These are phyloP conservation scores for Recurvirostra avosetta DNA, from an alignment of 2,113 vertebrate species.

Conservation along the genomic window DNA sequence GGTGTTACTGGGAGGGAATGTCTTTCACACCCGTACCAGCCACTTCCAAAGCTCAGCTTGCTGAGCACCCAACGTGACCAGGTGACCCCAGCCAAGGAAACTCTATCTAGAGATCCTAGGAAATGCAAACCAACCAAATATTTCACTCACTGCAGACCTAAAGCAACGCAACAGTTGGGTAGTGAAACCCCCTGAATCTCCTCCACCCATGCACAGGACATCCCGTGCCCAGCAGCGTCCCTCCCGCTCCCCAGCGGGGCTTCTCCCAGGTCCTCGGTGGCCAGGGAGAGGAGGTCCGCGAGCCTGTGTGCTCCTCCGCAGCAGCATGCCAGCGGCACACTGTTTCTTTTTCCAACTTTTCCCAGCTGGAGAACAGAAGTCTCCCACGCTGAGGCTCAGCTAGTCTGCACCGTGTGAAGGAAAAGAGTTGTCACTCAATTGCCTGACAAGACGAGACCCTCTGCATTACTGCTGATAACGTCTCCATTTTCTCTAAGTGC, in stretches of 20 bases:
- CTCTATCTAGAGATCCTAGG: not conserved
- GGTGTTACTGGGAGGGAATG: not conserved
- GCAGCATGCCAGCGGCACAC: accelerated
- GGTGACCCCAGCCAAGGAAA: not conserved
- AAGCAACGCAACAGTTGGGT: not conserved
- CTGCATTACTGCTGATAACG: not conserved
- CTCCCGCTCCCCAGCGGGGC: not conserved
- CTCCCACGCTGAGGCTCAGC: not conserved
- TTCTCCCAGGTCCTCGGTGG: not conserved
- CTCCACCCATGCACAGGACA: not conserved
- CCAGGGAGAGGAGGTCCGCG: not conserved
- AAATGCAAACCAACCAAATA: not conserved
- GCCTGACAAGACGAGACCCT: not conserved
- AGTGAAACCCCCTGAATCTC: not conserved
- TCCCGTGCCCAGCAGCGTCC: not conserved
- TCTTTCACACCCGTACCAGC: not conserved
- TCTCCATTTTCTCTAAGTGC: not conserved
- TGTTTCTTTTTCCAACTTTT: not conserved
- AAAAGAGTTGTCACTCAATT: not conserved
- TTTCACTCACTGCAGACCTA: not conserved
- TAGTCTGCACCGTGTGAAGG: not conserved
- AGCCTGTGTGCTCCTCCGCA: accelerated
- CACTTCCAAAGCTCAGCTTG: not conserved
- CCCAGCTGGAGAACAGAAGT: not conserved
- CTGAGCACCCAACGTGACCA: accelerated